Base-by-base conservation (phyloP, 2,888 invertebrate species). In the Pyrgus malvae region DNA sequence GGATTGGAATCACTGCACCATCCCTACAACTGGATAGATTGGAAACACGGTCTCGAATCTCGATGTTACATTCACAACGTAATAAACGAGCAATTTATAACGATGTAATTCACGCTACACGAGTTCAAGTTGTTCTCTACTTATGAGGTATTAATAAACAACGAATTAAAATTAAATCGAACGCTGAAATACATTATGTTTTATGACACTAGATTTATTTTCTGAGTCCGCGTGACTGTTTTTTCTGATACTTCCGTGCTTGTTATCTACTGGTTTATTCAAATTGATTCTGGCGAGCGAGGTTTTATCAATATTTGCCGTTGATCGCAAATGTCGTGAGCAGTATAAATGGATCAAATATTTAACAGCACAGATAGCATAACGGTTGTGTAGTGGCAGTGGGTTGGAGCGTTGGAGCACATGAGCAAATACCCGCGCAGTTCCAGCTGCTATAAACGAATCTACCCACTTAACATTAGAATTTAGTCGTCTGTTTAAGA, bases 331-430 rank as follows among this genome's bases (percentile, higher is more conserved):
- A 54, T 54, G 46, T 54, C 53, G 45, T 53, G 53, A 57, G 55
- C 42, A 40, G 54, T 57, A 59, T 61, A 58, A 61, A 60, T 59
- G 45, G 60, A 50, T 53, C 57, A 61, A 63, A 64, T 61, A 64
- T 63, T 64, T 61, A 61, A 62, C 55, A 31, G 55, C 55, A 48
- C 41, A 55, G 55, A 56, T 53, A 56, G 44, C 46, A 56, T 56
- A 56, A 59, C 51, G 55, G 57, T 46, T 44, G 46, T 25, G 37
- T 40, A 38, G 41, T 27, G 40, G 38, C 27, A 44, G 48, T 23
- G 54, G 9, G 17, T 16, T 19, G 35, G 9, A 21, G 14, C 19
- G 17, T 16, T 19, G 35, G 9, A 21, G 14, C 19, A 11, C 23
- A 29, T 38, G 21, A 33, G 37, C 27, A 53, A 53, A 53, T 37